These are phyloP conservation scores for Drosophila subquinaria DNA, from an alignment of 2,888 invertebrate genomes.

Conservation along the genomic window DNA sequence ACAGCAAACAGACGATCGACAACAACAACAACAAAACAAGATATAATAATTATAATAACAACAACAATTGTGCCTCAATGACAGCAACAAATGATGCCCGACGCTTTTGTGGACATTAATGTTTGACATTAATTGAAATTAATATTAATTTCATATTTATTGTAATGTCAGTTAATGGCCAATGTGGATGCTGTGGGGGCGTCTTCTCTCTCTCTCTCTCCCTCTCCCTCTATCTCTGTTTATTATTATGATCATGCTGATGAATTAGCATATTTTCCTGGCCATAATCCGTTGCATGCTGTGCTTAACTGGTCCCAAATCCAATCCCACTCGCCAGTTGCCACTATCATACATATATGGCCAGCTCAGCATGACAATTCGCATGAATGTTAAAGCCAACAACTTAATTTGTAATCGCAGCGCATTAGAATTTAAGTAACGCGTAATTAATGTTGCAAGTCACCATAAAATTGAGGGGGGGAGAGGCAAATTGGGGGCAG, in stretches of 20 bases:
- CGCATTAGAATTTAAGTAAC: conserved; percentile 86
- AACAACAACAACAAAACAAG: neutral
- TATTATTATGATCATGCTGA: conserved; percentile 41
- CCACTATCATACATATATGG: conserved; percentile 38
- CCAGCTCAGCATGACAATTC: conserved; percentile 81
- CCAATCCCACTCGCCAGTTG: conserved; percentile 23
- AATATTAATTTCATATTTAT: conserved; percentile 84
- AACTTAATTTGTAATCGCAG: conserved; percentile 85
- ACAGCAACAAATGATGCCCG: conserved; percentile 83
- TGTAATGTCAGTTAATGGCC: conserved; percentile 75
- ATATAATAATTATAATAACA: neutral
- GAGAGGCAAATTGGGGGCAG: conserved; percentile 47
- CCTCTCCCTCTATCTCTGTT: conserved; percentile 4
- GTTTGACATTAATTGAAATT: conserved; percentile 84
- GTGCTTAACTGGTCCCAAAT: conserved; percentile 66
- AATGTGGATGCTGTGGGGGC: conserved; percentile 55
- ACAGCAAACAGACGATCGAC: conserved; percentile 41
- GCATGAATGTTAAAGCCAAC: conserved; percentile 82
- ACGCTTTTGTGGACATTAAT: conserved; percentile 84
- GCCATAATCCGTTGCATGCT: conserved; percentile 55
- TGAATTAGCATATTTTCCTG: conserved; percentile 74
- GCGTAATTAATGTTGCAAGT: conserved; percentile 86
- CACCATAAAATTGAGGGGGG: conserved; percentile 45
- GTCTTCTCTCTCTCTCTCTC: conserved; percentile 26
- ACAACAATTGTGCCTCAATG: conserved; percentile 42